Percentiles rank a stretch among this genome's conserved stretches.
phyloP scores from a whole-genome alignment of 2,888 invertebrate species.

The Trichopria drosophilae region DNA sequence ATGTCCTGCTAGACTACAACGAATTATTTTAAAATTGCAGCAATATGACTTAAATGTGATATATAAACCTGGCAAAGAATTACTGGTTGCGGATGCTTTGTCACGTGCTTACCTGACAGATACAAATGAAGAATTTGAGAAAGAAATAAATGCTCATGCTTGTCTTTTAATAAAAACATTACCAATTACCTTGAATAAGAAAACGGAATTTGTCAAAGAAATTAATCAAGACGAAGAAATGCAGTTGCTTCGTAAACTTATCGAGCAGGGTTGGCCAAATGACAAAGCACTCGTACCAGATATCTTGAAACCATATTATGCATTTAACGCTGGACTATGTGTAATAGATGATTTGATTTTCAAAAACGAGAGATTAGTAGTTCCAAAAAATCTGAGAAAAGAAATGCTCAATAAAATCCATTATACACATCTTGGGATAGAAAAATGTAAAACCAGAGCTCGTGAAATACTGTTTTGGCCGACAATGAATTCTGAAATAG shows the following conservation, averaged over 20 bases:
- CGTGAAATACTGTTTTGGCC: conserved; percentile 31
- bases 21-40: conserved; percentile 29
- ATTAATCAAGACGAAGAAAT: conserved; percentile 24
- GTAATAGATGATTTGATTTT: conserved; percentile 17
- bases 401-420: conserved; percentile 27
- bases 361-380: conserved; percentile 20
- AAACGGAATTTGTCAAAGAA: conserved; percentile 15
- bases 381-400: conserved; percentile 23
- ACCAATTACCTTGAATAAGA: conserved; percentile 18
- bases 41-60: conserved; percentile 28
- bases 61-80: conserved; percentile 32
- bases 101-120: conserved; percentile 28
- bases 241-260: conserved; percentile 7
- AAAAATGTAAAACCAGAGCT: conserved; percentile 27
- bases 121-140: conserved; percentile 6
- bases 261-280: conserved; percentile 35
- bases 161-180: conserved; percentile 15
- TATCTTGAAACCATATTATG: conserved; percentile 20
- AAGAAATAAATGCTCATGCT: conserved; percentile 28
- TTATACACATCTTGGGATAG: conserved; percentile 29
- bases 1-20: conserved; percentile 25
- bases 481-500: conserved; percentile 27
- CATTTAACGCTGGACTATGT: conserved; percentile 15
- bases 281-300: conserved; percentile 15
- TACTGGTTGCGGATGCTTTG: conserved; percentile 30